Conservation (phyloP, 1,140 invertebrate genomes). For the Lutraria rhynchaena region DNA sequence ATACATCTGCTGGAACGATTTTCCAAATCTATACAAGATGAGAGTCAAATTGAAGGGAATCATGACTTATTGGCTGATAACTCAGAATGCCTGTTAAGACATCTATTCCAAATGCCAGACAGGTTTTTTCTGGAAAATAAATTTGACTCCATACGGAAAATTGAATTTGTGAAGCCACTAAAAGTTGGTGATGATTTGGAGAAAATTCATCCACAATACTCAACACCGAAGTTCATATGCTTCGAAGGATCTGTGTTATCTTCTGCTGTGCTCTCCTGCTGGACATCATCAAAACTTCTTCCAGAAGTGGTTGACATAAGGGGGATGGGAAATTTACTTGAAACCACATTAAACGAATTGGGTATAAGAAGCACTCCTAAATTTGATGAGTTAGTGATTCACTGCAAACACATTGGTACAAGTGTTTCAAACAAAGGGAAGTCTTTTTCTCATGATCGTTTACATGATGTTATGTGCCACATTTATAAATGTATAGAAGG, state of each 20-base stretch:
- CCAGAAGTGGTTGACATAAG: not conserved
- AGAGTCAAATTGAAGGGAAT: conserved; percentile 8
- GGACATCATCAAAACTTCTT: conserved; percentile 13
- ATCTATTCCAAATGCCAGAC: conserved; percentile 9
- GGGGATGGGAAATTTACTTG: not conserved
- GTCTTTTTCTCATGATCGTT: not conserved
- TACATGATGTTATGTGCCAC: not conserved
- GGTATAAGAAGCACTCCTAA: not conserved
- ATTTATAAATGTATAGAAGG: not conserved
- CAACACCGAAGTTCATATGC: not conserved
- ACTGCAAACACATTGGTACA: conserved; percentile 46
- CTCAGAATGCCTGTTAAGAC: conserved; percentile 30
- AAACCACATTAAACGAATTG: no score
- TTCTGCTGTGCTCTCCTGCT: not conserved
- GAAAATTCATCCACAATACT: not conserved
- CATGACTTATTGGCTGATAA: conserved; percentile 36
- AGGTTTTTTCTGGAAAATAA: conserved; percentile 10
- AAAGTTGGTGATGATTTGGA: conserved; percentile 2
- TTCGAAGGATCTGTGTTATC: not conserved
- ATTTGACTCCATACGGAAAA: conserved; percentile 27
- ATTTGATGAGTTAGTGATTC: not conserved
- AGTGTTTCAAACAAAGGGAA: conserved; percentile 9
- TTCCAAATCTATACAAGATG: conserved; percentile 54
- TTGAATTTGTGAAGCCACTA: conserved; percentile 62
- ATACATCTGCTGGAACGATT: conserved; percentile 51